These are phyloP conservation scores for Melieria omissa DNA, from an alignment of 2,888 invertebrate genomes.

Conservation along the genomic window DNA sequence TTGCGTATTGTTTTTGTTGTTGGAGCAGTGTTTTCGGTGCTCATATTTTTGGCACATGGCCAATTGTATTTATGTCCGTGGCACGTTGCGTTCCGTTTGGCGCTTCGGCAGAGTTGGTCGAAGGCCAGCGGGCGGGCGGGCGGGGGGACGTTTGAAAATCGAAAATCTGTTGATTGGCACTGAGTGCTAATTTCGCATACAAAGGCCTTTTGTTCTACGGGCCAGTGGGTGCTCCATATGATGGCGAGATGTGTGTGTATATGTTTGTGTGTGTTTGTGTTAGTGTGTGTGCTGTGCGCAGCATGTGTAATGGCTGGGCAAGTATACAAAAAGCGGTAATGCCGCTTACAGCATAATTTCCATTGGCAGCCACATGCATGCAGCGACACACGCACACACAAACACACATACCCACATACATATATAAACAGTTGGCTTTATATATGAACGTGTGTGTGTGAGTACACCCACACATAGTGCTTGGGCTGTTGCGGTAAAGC, in stretches of 20 bases:
- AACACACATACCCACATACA: not conserved
- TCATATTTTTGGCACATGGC: too few relatives aligned
- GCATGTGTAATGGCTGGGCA: conserved; percentile 31
- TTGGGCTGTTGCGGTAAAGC: not conserved
- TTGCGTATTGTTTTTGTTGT: too few relatives aligned
- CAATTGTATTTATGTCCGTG: too few relatives aligned
- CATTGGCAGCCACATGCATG: not conserved
- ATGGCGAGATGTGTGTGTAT: not conserved
- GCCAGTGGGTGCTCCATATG: not conserved
- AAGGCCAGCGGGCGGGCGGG: not conserved
- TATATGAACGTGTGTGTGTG: not conserved
- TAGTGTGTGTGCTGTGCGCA: conserved; percentile 18
- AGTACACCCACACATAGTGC: not conserved
- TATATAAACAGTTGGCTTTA: not conserved
- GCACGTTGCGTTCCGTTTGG: too few relatives aligned
- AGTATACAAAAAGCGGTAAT: conserved; percentile 18
- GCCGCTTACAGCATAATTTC: conserved; percentile 12
- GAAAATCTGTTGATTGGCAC: not conserved
- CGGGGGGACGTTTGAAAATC: not conserved
- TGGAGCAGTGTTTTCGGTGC: too few relatives aligned
- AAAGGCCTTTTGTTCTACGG: not conserved
- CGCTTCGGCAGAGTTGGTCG: too few relatives aligned
- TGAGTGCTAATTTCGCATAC: not conserved
- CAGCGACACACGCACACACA: not conserved
- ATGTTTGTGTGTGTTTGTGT: not conserved